Evolutionary conservation across 2,888 invertebrate genomes (phyloP).

Genomic region (Amphipyra tragopoginis): DNA sequence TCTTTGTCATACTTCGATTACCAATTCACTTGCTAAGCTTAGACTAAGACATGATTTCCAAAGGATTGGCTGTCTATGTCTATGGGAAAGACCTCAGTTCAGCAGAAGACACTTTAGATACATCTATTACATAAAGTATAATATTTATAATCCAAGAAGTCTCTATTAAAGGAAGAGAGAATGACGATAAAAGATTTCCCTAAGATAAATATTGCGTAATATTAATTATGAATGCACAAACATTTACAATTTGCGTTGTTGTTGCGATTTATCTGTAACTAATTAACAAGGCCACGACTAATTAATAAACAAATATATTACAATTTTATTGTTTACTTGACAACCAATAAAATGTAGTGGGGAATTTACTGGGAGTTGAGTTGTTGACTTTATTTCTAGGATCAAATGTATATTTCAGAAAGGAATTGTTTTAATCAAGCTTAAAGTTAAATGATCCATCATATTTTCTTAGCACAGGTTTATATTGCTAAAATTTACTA

Average conservation of each 20-base stretch:
- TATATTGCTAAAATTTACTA: too few relatives aligned
- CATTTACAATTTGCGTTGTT: constrained; percentile 28
- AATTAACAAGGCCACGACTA: constrained; percentile 45
- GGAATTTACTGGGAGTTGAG: constrained; percentile 11
- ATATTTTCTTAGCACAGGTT: too few relatives aligned
- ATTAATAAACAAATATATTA: constrained; percentile 41
- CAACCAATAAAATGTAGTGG: constrained; percentile 18
- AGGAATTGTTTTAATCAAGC: too few relatives aligned
- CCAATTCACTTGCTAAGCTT: too few relatives aligned
- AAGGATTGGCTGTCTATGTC: too few relatives aligned
- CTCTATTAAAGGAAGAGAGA: neutral
- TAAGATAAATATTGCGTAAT: constrained; percentile 10
- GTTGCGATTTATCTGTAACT: constrained; percentile 43
- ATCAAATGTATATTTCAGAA: too few relatives aligned
- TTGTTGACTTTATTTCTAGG: constrained; percentile 8
- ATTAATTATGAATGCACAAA: constrained; percentile 32
- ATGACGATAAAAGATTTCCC: constrained; percentile 15
- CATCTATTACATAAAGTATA: neutral
- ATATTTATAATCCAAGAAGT: neutral
- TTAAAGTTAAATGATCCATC: too few relatives aligned
- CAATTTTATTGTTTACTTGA: constrained; percentile 34
- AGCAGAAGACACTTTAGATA: neutral
- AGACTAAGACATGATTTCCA: too few relatives aligned
- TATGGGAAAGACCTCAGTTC: too few relatives aligned
- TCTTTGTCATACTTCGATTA: too few relatives aligned